A percentile compares a stretch with the other conserved stretches of the same genome.
These are phyloP conservation scores for Aplysia californica DNA, from an alignment of 1,140 invertebrate genomes.

Conservation along the genomic window DNA sequence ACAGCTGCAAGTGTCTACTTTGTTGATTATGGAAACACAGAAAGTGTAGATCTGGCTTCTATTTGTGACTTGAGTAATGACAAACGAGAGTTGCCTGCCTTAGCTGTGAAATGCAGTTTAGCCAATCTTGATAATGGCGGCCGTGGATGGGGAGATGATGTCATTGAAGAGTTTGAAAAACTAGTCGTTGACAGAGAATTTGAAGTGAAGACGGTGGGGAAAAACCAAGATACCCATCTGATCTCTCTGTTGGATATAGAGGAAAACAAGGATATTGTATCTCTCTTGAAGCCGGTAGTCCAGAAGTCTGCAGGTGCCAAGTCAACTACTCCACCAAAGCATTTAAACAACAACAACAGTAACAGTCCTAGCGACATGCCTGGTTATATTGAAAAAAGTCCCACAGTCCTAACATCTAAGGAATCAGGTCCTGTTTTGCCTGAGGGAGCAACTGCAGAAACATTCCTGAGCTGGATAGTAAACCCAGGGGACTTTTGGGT, in stretches of 20 bases:
- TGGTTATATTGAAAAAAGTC: no score
- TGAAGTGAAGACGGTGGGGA: conserved; percentile 15
- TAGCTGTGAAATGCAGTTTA: conserved; percentile 52
- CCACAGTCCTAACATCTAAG: neutral
- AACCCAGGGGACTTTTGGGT: conserved; percentile 70
- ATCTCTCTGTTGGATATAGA: conserved; percentile 35
- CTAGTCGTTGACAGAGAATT: conserved; percentile 46
- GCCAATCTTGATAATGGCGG: conserved; percentile 25
- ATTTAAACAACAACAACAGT: neutral
- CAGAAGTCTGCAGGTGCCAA: neutral
- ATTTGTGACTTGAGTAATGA: conserved; percentile 45
- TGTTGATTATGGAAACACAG: conserved; percentile 75
- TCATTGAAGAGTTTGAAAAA: conserved; percentile 45
- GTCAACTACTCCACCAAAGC: neutral
- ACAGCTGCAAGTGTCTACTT: conserved; percentile 79
- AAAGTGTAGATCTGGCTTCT: conserved; percentile 36
- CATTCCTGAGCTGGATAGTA: conserved; percentile 57
- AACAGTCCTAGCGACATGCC: no score
- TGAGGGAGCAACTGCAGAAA: conserved; percentile 18
- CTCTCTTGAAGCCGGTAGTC: neutral
- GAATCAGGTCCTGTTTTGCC: neutral
- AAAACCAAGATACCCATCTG: conserved; percentile 9
- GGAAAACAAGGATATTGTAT: conserved; percentile 14
- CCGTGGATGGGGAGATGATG: conserved; percentile 39
- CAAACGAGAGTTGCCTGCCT: conserved; percentile 67